Evolutionary conservation across 2,797 vertebrate species (phyloP), one percentile per base, ranked within the genome.

Genomic region (Spheniscus humboldti): DNA sequence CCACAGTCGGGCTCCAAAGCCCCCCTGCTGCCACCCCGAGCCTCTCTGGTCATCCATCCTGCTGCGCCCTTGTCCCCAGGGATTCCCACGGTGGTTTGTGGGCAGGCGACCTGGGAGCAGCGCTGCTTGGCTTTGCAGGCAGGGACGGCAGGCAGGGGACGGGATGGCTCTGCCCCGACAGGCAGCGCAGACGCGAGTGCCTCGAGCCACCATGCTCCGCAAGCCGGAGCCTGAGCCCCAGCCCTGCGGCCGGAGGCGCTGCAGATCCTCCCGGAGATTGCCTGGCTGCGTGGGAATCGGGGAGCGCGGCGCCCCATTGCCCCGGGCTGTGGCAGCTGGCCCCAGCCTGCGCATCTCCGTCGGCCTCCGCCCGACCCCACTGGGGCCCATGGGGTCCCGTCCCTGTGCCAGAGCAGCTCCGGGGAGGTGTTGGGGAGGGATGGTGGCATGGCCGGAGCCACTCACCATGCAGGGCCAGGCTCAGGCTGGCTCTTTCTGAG

Each of bases 301-400:
- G 15, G 41, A 86, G 53, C 0, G 0, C 1, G 0, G 35, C 1
- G 5, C 47, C 37, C 37, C 2, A 7, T 7, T 8, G 67, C 53
- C 63, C 10, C 1, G 1, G 78, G 57, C 56, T 8, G n/a, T 0
- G 7, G 39, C 53, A n/a, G 55, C 63, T 1, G 19, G 23, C 24
- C 84, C 24, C 60, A 45, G 5, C 72, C 87, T n/a, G n/a, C 3
- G 6, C 4, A 1, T 41, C 41, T 41, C 11, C 3, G 4, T 10
- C 23, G 12, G 0, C 71, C 81, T 37, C 52, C 2, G 6, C 41
- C 53, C 14, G 64, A 39, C 15, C 53, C 74, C 8, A 1, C 5
- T 0, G 2, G 31, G 31, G 20, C 28, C 41, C 47, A 0, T 0
- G 4, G 41, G 3, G 22, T 37, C 45, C 24, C 0, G 0, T 37